Base-by-base conservation (phyloP, 35 echinoderm and acorn worm genomes). In the Antedon bifida region DNA sequence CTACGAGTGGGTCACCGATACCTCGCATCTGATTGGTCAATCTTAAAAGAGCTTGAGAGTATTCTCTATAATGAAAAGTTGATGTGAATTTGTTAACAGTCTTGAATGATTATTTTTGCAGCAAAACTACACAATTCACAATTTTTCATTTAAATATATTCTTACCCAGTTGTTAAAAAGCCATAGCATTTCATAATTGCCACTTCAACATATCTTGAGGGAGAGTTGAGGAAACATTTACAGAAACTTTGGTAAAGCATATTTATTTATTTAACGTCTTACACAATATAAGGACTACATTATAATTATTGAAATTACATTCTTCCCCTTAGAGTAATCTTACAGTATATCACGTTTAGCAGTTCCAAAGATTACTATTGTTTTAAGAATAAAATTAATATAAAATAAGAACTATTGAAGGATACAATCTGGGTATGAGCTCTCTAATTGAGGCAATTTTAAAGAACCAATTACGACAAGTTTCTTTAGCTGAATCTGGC, bases 401-500 rank as follows among this genome's bases (percentile, higher is more conserved):
- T 4, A 42, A 42, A 42, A 4, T 14, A 4, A 42, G 5, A 64
- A 64, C 5, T 19, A 64, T 16, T 17, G 30, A 87, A 92, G 88
- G 94, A 97, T 97, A 97, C 94, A 97, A 75, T 79, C 94, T 84
- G 34, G 94, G 94, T 39, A 97, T 97, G 29, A 97, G 88, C 76
- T 97, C 94, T 31, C 94, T 81, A 83, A 97, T 97, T 2, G 94
- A 97, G 17, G 94, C 94, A 19, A 97, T 97, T 83, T 97, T 97
- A 46, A 97, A 92, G 77, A 97, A 97, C 94, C 94, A 92, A 73
- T 92, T 97, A 23, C 94, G 81, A 51, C 94, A 97, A 0, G 94
- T 97, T 77, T 97, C 94, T 36, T 97, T 97, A 42, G 94, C 94
- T 0, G 94, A 97, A 34, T 97, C 90, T 0, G 94, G 94, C 33